Conservation (phyloP, 2,113 vertebrate species). For the Zeus faber region DNA sequence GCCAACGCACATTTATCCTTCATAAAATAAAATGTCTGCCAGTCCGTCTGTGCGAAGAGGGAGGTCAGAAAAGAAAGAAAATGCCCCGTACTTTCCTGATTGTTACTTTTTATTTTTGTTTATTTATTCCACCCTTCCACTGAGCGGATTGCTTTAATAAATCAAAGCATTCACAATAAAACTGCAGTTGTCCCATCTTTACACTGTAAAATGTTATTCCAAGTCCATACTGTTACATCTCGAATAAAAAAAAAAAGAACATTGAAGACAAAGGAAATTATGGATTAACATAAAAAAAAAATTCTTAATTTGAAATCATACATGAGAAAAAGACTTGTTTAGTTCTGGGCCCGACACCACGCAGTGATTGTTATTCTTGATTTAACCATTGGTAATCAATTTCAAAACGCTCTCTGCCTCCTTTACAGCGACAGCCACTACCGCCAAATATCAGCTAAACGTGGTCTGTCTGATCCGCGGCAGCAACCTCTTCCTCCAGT, state of each 20-base stretch:
- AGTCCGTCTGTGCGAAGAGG: no score
- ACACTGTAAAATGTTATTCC: constrained; percentile 72
- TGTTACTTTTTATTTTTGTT: constrained; percentile 53
- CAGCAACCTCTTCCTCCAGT: background rate
- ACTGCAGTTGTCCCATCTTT: constrained; percentile 70
- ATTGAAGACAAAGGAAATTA: constrained; percentile 8
- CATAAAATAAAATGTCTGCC: no score
- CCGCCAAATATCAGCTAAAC: constrained; percentile 27
- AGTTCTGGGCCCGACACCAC: background rate
- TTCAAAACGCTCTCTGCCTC: background rate
- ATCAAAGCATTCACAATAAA: constrained; percentile 79
- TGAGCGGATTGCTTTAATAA: constrained; percentile 75
- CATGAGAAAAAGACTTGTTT: background rate
- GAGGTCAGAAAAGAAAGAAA: constrained; percentile 70
- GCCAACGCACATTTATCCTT: constrained; percentile 70
- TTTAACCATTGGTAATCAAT: background rate
- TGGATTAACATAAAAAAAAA: constrained; percentile 5
- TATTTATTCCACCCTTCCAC: constrained; percentile 50
- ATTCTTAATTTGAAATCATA: constrained; percentile 9
- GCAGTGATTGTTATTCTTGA: background rate
- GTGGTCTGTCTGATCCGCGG: background rate
- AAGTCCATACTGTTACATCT: constrained; percentile 72
- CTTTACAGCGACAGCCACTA: constrained; percentile 6
- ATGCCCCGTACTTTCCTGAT: constrained; percentile 70
- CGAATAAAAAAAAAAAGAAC: constrained; percentile 49